phyloP scores from a whole-genome alignment of 2,888 invertebrate species.

The Amiota mariae region DNA sequence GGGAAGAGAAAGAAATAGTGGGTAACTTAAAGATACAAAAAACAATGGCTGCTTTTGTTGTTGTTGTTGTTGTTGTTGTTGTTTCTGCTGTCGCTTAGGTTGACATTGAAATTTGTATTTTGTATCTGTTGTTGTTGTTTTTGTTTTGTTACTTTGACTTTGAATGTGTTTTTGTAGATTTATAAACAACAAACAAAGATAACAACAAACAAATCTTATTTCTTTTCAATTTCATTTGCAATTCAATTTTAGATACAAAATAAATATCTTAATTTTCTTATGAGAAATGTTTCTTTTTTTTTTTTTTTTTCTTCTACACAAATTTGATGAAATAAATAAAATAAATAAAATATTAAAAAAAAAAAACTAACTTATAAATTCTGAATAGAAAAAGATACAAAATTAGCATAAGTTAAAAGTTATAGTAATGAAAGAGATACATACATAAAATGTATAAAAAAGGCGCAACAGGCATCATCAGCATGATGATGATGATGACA shows the following conservation, averaged over 20 bases:
- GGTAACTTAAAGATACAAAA: not conserved
- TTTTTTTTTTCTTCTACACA: no score
- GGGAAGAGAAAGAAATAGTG: no score
- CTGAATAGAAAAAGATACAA: not conserved
- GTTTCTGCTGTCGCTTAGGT: slow-evolving; percentile 47
- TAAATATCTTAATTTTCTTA: slow-evolving; percentile 12
- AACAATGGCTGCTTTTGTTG: not conserved
- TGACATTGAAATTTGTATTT: slow-evolving; percentile 62
- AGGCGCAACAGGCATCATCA: not conserved
- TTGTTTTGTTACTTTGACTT: slow-evolving; percentile 9
- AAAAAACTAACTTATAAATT: no score
- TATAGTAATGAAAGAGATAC: slow-evolving; percentile 36
- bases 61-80: slow-evolving; percentile 10
- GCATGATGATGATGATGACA: not conserved
- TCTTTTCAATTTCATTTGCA: not conserved
- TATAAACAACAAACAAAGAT: slow-evolving; percentile 54
- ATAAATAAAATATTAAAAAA: not conserved
- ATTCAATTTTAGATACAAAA: not conserved
- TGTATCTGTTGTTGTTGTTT: slow-evolving; percentile 13
- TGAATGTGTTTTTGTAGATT: slow-evolving; percentile 59
- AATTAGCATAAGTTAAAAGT: slow-evolving; percentile 57
- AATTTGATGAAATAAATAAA: not conserved
- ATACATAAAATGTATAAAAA: slow-evolving; percentile 26
- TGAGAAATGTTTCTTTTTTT: not conserved
- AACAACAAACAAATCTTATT: slow-evolving; percentile 41